These are phyloP conservation scores for Caenorhabditis sp. DNA, from an alignment of 2,888 invertebrate genomes.

Conservation along the genomic window DNA sequence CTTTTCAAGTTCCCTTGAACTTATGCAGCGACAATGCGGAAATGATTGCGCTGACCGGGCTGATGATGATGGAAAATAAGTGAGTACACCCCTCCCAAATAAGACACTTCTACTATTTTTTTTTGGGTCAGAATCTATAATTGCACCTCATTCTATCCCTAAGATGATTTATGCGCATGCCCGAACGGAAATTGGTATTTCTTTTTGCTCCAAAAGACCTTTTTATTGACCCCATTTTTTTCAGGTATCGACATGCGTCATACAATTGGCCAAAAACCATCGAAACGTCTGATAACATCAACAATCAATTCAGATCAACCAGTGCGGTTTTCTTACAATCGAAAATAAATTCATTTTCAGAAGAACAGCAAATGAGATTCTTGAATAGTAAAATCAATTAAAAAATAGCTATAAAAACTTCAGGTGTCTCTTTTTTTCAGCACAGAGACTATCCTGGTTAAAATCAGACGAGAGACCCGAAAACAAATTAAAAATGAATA, in stretches of 20 bases:
- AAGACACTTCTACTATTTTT: background rate
- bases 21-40: constrained; percentile 96
- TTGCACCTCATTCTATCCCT: constrained; percentile 37
- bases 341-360: constrained; percentile 1
- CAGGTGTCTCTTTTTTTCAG: too few species aligned
- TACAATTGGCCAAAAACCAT: constrained; percentile 13
- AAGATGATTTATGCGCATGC: constrained; percentile 55
- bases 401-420: background rate
- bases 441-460: too few species aligned
- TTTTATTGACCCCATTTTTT: background rate
- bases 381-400: background rate
- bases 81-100: constrained; percentile 5
- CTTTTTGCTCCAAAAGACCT: too few species aligned
- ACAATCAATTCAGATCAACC: constrained; percentile 33
- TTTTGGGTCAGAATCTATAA: constrained; percentile 33
- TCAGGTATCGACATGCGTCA: constrained; percentile 13
- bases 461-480: background rate
- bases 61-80: constrained; percentile 44
- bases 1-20: constrained; percentile 75
- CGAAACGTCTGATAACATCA: constrained; percentile 29
- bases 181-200: constrained; percentile 42
- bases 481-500: background rate
- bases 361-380: background rate
- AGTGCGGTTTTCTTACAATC: constrained; percentile 25
- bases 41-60: constrained; percentile 89